phyloP scores from a whole-genome alignment of 2,888 invertebrate genomes.

The Eupithecia abbreviata region DNA sequence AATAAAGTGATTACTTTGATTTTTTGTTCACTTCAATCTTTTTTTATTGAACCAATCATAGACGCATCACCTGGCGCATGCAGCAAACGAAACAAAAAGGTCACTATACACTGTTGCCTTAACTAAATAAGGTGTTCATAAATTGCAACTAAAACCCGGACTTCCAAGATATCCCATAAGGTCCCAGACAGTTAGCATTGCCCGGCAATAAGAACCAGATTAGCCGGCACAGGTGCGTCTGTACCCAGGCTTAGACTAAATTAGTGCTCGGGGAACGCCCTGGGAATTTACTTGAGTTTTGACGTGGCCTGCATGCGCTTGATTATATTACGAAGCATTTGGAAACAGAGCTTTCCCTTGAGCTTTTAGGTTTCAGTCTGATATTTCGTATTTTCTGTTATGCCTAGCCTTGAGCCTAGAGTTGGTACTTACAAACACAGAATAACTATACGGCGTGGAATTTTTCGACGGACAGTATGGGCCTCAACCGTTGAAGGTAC shows the following conservation, averaged over 20 bases:
- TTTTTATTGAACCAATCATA: too few species aligned
- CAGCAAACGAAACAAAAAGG: background rate
- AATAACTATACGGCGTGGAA: too few species aligned
- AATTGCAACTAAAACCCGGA: constrained; percentile 16
- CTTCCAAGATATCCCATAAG: constrained; percentile 33
- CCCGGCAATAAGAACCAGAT: constrained; percentile 49
- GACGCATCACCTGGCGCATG: background rate
- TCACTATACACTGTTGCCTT: background rate
- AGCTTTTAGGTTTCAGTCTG: background rate
- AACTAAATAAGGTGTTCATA: constrained; percentile 2
- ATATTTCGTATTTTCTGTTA: background rate
- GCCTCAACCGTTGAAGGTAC: too few species aligned
- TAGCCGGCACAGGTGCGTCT: constrained; percentile 54
- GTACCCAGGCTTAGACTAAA: constrained; percentile 50
- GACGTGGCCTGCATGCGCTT: constrained; percentile 14
- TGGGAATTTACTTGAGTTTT: constrained; percentile 32
- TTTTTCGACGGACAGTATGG: too few species aligned
- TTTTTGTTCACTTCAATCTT: too few species aligned
- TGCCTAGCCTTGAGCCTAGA: background rate
- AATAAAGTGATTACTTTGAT: too few species aligned
- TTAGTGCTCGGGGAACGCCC: constrained; percentile 47
- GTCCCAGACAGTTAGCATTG: constrained; percentile 42
- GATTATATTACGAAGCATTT: constrained; percentile 16
- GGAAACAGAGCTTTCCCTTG: constrained; percentile 12
- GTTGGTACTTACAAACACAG: background rate